Evolutionary conservation across 1,140 invertebrate genomes (phyloP), one percentile per base, ranked within the genome.

Genomic region (Stenopsyche tienmushanensis): DNA sequence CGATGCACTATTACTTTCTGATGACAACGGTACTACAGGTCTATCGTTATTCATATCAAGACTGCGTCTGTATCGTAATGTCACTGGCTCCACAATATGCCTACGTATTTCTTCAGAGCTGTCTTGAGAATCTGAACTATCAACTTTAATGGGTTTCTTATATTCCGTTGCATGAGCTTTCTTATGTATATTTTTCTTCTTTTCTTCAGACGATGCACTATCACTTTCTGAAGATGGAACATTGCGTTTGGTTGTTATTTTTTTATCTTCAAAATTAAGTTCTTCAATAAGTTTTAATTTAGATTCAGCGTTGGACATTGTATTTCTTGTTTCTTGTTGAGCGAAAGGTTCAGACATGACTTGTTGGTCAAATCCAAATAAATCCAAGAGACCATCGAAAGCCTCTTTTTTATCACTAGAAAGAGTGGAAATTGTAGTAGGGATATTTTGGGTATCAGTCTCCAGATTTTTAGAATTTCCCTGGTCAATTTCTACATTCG

Each of bases 361-460:
- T 8, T 13, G 1, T 26, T 26, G 10, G 50, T 65, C 62, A 44
- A 67, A 66, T 18, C 62, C 62, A 18, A 64, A 65, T 23, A 70
- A 57, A 34, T 49, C 59, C 25, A 70, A 42, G 15, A 70, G 29
- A 5, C 62, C 65, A 57, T 67, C 62, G 5, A 70, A 44, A 13
- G 69, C 69, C 44, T 62, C 17, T 49, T 67, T 70, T 52, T 65
- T 66, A 17, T 70, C 69, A 42, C 67, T 57, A 15, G 65, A 60
- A 7, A 66, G 29, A 13, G 1, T 29, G 39, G 9, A n/a, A n/a
- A n/a, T n/a, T n/a, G n/a, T n/a, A n/a, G n/a, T n/a, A n/a, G n/a
- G n/a, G n/a, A n/a, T n/a, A n/a, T n/a, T n/a, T n/a, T n/a, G n/a
- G n/a, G n/a, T n/a, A n/a, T n/a, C n/a, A n/a, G n/a, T n/a, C n/a